These are phyloP conservation scores for Acronicta aceris DNA, from an alignment of 2,888 invertebrate genomes.

Conservation along the genomic window DNA sequence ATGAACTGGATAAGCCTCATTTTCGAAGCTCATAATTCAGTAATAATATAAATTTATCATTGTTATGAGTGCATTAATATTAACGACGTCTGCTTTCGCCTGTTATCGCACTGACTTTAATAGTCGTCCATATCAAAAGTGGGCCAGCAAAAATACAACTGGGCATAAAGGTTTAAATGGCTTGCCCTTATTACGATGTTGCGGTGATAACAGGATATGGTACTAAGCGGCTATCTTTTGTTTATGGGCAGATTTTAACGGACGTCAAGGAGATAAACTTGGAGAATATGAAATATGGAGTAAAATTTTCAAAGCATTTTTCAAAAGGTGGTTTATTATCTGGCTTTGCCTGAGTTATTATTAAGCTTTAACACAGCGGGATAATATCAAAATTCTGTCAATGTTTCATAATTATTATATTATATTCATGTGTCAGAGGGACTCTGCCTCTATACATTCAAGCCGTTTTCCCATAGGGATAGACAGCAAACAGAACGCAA, in stretches of 20 bases:
- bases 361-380: too few relatives aligned
- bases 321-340: too few relatives aligned
- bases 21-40: constrained; percentile 30
- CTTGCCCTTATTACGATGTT: constrained; percentile 16
- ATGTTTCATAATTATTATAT: too few relatives aligned
- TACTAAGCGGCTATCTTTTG: constrained; percentile 21
- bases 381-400: too few relatives aligned
- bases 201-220: constrained; percentile 5
- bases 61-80: constrained; percentile 51
- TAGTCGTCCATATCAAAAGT: constrained; percentile 64
- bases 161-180: constrained; percentile 34
- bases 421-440: too few relatives aligned
- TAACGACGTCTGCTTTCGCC: constrained; percentile 58
- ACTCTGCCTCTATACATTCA: too few relatives aligned
- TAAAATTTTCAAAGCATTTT: too few relatives aligned
- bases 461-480: too few relatives aligned
- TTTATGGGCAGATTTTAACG: constrained; percentile 12
- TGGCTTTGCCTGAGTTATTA: too few relatives aligned
- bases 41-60: constrained; percentile 40
- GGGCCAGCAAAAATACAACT: constrained; percentile 67
- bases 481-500: too few relatives aligned
- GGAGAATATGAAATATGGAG: background rate
- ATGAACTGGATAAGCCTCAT: constrained; percentile 1
- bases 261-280: background rate
- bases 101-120: constrained; percentile 64